These are phyloP conservation scores for Cyanistes caeruleus DNA, from an alignment of 2,113 vertebrate species.

Conservation along the genomic window DNA sequence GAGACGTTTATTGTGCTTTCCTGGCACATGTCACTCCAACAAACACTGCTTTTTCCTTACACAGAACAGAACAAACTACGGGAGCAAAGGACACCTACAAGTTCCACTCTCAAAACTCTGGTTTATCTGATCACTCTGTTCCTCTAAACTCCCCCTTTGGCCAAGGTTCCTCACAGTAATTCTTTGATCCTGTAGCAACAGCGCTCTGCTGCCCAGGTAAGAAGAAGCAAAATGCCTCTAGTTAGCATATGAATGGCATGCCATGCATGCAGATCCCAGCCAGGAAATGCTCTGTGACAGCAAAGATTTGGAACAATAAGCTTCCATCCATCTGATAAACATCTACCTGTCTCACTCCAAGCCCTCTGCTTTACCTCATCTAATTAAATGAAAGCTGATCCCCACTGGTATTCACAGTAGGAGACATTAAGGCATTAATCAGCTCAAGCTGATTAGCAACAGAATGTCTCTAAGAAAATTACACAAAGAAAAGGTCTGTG, in stretches of 20 bases:
- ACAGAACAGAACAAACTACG: not conserved
- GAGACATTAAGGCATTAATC: conserved; percentile 17
- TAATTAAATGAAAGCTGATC: conserved; percentile 53
- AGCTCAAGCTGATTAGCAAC: conserved; percentile 47
- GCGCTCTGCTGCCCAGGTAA: not conserved
- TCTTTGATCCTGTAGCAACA: not conserved
- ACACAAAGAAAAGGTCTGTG: not conserved
- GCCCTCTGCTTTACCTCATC: conserved; percentile 20
- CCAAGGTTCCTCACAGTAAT: not conserved
- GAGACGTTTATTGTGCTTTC: not conserved
- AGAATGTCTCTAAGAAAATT: conserved; percentile 21
- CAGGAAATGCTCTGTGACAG: not conserved
- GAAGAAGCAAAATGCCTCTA: not conserved
- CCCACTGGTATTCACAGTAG: not conserved
- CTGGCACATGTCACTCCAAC: not conserved
- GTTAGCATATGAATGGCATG: not conserved
- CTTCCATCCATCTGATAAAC: conserved; percentile 15
- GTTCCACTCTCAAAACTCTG: not conserved
- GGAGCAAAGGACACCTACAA: not conserved
- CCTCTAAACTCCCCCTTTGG: not conserved
- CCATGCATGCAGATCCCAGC: not conserved
- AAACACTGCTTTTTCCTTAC: not conserved
- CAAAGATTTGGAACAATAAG: conserved; percentile 43
- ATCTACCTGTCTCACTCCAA: conserved; percentile 3
- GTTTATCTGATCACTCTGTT: not conserved